A percentile compares a stretch with the other conserved stretches of the same genome.
Evolutionary conservation across 2,888 invertebrate species (phyloP).

Genomic region (Nycteola revayana): DNA sequence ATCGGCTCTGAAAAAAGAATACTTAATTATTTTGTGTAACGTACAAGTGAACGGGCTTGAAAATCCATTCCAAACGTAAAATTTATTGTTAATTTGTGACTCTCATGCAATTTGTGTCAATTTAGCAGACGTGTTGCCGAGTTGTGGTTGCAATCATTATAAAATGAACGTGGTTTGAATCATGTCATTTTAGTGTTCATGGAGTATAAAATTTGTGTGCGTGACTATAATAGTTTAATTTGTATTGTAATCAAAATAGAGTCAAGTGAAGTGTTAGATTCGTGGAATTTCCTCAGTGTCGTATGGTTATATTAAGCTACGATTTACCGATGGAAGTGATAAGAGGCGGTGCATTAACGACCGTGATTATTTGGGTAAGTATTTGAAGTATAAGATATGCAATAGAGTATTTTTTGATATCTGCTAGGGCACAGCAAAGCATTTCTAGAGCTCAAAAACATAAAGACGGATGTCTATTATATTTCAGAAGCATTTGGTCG

Average conservation of each 20-base stretch:
- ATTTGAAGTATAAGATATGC: constrained; percentile 66
- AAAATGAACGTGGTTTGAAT: constrained; percentile 46
- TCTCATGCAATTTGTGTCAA: constrained; percentile 70
- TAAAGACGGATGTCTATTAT: too few species aligned
- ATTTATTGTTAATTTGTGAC: constrained; percentile 52
- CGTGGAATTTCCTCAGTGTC: constrained; percentile 77
- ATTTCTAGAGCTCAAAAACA: too few species aligned
- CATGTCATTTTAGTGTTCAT: constrained; percentile 51
- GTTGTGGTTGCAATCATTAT: constrained; percentile 50
- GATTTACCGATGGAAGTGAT: constrained; percentile 65
- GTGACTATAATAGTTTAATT: constrained; percentile 39
- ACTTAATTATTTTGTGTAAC: constrained; percentile 30
- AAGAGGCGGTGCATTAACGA: constrained; percentile 74
- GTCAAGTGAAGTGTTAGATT: constrained; percentile 61
- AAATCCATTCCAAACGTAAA: constrained; percentile 31
- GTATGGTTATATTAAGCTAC: constrained; percentile 63
- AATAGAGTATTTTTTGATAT: constrained; percentile 61
- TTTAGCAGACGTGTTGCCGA: constrained; percentile 57
- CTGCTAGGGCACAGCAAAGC: constrained; percentile 44
- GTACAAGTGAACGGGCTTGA: constrained; percentile 34
- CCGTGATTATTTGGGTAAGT: constrained; percentile 70
- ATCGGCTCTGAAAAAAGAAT: constrained; percentile 41
- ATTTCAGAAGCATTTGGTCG: too few species aligned
- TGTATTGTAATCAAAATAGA: constrained; percentile 33
- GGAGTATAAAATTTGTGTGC: constrained; percentile 50